phyloP scores from a whole-genome alignment of 2,797 vertebrate genomes.

The Lagorchestes hirsutus region DNA sequence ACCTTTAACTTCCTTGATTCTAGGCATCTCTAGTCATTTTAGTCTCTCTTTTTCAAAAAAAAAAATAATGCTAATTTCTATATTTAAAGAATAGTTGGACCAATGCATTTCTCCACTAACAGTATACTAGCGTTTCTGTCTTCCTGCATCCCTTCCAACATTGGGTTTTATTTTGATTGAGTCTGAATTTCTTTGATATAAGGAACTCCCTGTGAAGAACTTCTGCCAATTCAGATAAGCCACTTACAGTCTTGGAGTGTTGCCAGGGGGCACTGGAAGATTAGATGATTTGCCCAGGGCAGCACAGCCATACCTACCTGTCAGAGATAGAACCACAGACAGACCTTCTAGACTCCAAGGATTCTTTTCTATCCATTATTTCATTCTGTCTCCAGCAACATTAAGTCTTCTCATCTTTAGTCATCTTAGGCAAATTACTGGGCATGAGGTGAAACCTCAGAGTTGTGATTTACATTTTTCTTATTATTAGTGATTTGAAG shows the following conservation, averaged over 20 bases:
- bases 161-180: neutral
- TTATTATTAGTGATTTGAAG: neutral
- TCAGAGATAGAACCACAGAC: neutral
- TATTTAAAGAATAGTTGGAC: neutral
- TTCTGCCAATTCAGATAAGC: neutral
- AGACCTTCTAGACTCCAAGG: neutral
- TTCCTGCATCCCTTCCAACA: neutral
- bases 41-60: neutral
- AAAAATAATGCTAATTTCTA: neutral
- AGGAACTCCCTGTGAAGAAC: neutral
- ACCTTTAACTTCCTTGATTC: neutral
- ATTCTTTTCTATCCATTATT: neutral
- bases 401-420: neutral
- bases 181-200: neutral
- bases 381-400: neutral
- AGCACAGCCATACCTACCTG: neutral
- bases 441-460: neutral
- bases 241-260: neutral
- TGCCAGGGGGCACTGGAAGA: neutral
- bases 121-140: neutral
- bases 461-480: neutral
- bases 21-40: neutral
- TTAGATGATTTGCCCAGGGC: neutral
- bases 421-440: neutral
- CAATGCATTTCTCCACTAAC: neutral